These are phyloP conservation scores for Ctenosaura bakeri DNA, from an alignment of 2,797 vertebrate species.

Conservation along the genomic window DNA sequence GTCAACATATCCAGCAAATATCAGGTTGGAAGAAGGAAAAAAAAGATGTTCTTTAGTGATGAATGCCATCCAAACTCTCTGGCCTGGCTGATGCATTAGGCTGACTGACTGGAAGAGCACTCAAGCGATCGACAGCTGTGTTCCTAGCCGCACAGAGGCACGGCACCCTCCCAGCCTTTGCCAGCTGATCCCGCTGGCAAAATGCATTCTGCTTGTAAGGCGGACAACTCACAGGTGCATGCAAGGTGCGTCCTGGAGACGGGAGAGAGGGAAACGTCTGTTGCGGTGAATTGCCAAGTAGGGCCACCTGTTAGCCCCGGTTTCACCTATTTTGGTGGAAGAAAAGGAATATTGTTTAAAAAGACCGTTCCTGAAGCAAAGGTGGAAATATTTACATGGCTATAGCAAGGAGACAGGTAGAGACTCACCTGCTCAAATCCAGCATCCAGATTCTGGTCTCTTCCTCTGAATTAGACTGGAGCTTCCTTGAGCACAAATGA, in stretches of 20 bases:
- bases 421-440: not conserved
- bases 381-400: not conserved
- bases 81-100: not conserved
- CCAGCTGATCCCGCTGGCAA: slow-evolving; percentile 7
- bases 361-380: not conserved
- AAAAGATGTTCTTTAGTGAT: not conserved
- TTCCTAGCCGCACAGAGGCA: not conserved
- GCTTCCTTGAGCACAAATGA: not conserved
- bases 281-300: not conserved
- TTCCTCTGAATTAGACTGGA: not conserved
- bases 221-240: not conserved
- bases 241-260: not conserved
- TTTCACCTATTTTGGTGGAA: not conserved
- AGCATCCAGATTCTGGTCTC: not conserved
- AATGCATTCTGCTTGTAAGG: not conserved
- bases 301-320: not conserved
- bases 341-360: not conserved
- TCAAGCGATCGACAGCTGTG: not conserved
- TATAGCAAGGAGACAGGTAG: not conserved
- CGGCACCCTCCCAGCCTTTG: not conserved
- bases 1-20: not conserved
- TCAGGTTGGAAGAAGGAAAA: not conserved
- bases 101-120: not conserved
- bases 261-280: not conserved
- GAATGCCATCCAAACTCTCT: not conserved